These are phyloP conservation scores for Diacarnus erythraeanus DNA, from an alignment of 37 sponge, comb jelly and placozoan genomes.

Conservation along the genomic window DNA sequence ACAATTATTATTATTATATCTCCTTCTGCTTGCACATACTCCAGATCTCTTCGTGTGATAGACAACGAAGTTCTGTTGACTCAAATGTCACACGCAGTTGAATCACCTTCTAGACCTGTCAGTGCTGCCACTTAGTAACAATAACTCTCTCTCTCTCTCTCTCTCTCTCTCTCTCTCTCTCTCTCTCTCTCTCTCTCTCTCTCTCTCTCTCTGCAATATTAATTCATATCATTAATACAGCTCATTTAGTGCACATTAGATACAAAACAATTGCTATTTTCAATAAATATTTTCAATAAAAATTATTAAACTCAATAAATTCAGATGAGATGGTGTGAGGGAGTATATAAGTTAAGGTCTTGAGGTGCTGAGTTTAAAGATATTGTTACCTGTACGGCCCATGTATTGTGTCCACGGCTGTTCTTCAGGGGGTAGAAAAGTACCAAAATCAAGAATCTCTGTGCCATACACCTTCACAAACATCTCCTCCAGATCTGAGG, in stretches of 20 bases:
- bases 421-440: conserved; percentile 37
- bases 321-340: too few species aligned
- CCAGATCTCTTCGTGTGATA: conserved; percentile 54
- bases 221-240: background rate
- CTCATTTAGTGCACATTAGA: background rate
- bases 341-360: too few species aligned
- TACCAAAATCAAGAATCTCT: conserved; percentile 17
- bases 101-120: conserved; percentile 26
- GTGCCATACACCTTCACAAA: conserved; percentile 22
- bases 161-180: too few species aligned
- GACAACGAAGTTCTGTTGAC: conserved; percentile 42
- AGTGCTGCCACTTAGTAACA: conserved; percentile 24
- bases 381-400: conserved; percentile 50
- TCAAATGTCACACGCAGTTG: conserved; percentile 58
- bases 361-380: background rate
- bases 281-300: too few species aligned
- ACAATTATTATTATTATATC: too few species aligned
- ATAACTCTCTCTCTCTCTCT: too few species aligned
- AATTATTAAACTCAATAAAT: too few species aligned
- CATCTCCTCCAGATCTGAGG: background rate
- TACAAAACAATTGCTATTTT: background rate
- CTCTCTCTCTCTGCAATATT: too few species aligned
- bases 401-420: conserved; percentile 82
- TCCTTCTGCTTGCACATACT: too few species aligned
- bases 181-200: too few species aligned